These are phyloP conservation scores for Drosophila novamexicana DNA, from an alignment of 1,140 invertebrate species.

Conservation along the genomic window DNA sequence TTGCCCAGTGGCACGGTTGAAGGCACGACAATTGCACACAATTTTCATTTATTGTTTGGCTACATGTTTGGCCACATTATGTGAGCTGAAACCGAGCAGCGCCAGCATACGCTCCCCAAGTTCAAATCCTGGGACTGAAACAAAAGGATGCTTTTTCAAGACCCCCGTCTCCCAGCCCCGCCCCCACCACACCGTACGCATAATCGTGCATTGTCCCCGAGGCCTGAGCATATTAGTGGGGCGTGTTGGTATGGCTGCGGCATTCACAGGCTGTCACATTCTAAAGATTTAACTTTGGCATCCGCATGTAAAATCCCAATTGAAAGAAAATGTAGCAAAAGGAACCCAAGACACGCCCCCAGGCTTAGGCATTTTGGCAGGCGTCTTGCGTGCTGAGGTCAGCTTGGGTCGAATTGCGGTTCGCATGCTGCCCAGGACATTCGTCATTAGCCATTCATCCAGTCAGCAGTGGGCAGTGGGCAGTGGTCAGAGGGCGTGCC, in stretches of 20 bases:
- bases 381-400: conserved; percentile 45
- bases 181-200: conserved; percentile 16
- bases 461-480: not conserved
- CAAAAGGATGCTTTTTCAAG: conserved; percentile 44
- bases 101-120: conserved; percentile 7
- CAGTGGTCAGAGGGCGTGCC: not conserved
- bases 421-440: conserved; percentile 36
- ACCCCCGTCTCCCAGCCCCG: not conserved
- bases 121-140: conserved; percentile 33
- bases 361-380: conserved; percentile 3
- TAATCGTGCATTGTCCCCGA: conserved; percentile 60
- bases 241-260: conserved; percentile 25
- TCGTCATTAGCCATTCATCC: conserved; percentile 51
- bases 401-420: conserved; percentile 42
- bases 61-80: conserved; percentile 82
- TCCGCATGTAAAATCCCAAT: conserved; percentile 11
- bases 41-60: conserved; percentile 83
- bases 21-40: conserved; percentile 80
- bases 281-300: conserved; percentile 40
- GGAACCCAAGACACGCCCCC: conserved; percentile 19
- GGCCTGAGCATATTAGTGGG: conserved; percentile 15
- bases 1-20: conserved; percentile 16
- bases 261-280: conserved; percentile 35
- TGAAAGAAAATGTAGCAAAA: conserved; percentile 1
- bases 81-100: conserved; percentile 28